Percentiles rank a stretch among this genome's conserved stretches.
These are phyloP conservation scores for Anguilla anguilla DNA, from an alignment of 2,797 vertebrate species.

Conservation along the genomic window DNA sequence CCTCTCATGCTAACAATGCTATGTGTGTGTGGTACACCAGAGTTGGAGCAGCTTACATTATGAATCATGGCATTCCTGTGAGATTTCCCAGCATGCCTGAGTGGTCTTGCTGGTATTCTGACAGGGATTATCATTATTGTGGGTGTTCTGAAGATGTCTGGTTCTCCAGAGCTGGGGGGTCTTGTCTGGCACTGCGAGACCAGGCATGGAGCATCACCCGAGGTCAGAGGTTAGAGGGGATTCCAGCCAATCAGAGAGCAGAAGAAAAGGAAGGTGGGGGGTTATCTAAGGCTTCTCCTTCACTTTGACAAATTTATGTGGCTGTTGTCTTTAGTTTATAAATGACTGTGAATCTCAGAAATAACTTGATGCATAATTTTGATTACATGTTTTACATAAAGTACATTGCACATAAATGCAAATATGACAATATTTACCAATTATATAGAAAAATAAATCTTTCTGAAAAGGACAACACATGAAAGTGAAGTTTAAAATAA, in stretches of 20 bases:
- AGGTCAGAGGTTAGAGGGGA: constrained; percentile 16
- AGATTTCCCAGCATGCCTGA: not conserved
- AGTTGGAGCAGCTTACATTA: not conserved
- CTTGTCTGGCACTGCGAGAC: not conserved
- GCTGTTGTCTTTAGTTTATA: not conserved
- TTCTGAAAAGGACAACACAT: too few species aligned
- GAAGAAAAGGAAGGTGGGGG: too few species aligned
- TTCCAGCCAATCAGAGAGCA: constrained; percentile 14
- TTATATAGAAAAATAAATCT: not conserved
- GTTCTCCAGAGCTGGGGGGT: not conserved
- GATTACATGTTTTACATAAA: too few species aligned
- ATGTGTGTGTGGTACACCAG: not conserved
- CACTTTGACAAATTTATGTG: not conserved
- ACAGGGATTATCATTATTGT: not conserved
- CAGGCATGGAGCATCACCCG: not conserved
- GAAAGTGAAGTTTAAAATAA: too few species aligned
- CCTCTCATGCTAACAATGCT: too few species aligned
- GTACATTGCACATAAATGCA: too few species aligned
- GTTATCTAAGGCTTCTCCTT: not conserved
- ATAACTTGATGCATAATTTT: not conserved
- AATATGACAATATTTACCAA: not conserved
- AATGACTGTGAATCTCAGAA: not conserved
- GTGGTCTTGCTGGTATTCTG: not conserved
- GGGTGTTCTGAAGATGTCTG: not conserved
- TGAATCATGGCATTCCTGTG: not conserved